Evolutionary conservation across 2,113 vertebrate genomes (phyloP).

Genomic region (western clawed frog (Xenopus tropicalis)): DNA sequence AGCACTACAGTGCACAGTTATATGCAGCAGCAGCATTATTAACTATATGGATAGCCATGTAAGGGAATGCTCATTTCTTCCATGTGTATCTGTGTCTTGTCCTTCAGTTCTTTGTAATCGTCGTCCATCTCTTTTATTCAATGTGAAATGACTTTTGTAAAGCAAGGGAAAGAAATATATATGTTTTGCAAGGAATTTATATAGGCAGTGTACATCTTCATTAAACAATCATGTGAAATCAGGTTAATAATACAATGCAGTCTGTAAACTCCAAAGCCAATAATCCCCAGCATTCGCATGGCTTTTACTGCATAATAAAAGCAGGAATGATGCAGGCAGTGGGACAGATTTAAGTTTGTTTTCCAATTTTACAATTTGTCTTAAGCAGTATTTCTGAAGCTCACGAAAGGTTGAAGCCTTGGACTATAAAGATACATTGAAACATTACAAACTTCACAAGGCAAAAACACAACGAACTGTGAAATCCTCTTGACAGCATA

Average conservation of each 20-base stretch:
- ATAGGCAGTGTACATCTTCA: background rate
- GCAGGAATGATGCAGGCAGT: background rate
- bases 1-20: too few species aligned
- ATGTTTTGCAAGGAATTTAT: background rate
- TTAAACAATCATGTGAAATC: background rate
- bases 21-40: too few species aligned
- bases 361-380: slow-evolving; percentile 40
- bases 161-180: background rate
- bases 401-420: slow-evolving; percentile 31
- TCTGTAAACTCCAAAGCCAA: background rate
- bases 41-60: too few species aligned
- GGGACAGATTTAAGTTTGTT: slow-evolving; percentile 32
- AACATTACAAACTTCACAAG: slow-evolving; percentile 31
- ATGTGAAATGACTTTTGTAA: background rate
- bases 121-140: too few species aligned
- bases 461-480: slow-evolving; percentile 36
- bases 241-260: background rate
- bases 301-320: slow-evolving; percentile 1
- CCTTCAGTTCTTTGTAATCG: background rate
- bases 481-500: slow-evolving; percentile 42
- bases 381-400: slow-evolving; percentile 14
- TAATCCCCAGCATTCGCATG: background rate
- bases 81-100: background rate
- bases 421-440: slow-evolving; percentile 30
- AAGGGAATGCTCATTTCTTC: too few species aligned